These are phyloP conservation scores for Linyphia triangularis DNA, from an alignment of 2,888 invertebrate species.

Conservation along the genomic window DNA sequence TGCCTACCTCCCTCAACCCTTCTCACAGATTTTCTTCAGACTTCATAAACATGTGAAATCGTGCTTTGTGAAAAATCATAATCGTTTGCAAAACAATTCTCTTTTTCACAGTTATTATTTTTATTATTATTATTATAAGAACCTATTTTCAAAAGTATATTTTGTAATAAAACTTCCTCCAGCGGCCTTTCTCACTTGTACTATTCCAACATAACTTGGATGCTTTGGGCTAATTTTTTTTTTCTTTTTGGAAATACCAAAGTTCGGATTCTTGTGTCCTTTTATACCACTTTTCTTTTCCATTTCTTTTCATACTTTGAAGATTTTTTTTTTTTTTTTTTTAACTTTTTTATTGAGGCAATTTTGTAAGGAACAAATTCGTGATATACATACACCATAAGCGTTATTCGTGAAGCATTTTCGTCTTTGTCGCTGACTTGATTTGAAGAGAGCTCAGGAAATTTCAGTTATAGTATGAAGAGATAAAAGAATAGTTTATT, in stretches of 20 bases:
- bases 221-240: not conserved
- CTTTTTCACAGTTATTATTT: not conserved
- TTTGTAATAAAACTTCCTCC: not conserved
- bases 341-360: not conserved
- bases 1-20: too few species aligned
- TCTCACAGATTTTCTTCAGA: not conserved
- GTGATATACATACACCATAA: too few species aligned
- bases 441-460: too few species aligned
- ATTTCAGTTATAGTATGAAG: too few species aligned
- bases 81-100: slow-evolving; percentile 9
- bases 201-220: not conserved
- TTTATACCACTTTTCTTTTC: not conserved
- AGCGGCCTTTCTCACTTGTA: not conserved
- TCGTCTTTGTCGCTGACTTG: too few species aligned
- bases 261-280: not conserved
- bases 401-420: too few species aligned
- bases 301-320: not conserved
- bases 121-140: not conserved
- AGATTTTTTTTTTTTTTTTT: not conserved
- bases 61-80: slow-evolving; percentile 7
- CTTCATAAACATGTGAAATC: not conserved
- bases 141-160: not conserved
- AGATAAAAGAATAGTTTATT: too few species aligned
- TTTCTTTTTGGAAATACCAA: not conserved
- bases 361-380: too few species aligned